phyloP scores from a whole-genome alignment of 2,888 invertebrate species.

The Hoplodrina ambigua region DNA sequence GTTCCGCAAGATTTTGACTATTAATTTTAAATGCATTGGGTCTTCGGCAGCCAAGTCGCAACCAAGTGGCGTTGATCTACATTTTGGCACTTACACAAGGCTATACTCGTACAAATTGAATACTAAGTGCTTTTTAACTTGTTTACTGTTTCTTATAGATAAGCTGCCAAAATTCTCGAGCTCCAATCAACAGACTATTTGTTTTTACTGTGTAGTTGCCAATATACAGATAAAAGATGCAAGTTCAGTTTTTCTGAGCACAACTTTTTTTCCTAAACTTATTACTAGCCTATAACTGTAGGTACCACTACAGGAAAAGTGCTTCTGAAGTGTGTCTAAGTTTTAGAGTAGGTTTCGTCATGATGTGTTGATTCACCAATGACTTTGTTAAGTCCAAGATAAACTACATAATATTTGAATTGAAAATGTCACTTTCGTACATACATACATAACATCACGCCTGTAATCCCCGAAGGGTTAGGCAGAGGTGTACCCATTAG shows the following conservation, averaged over 20 bases:
- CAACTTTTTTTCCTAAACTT: not conserved
- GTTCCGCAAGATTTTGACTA: not conserved
- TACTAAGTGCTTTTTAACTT: conserved; percentile 37
- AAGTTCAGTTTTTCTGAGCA: not conserved
- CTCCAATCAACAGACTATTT: not conserved
- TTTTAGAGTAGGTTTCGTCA: too few relatives aligned
- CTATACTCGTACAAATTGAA: conserved; percentile 15
- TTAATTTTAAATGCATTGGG: not conserved
- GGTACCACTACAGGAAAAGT: too few relatives aligned
- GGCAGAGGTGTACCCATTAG: too few relatives aligned
- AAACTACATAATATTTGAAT: too few relatives aligned
- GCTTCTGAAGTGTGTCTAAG: too few relatives aligned
- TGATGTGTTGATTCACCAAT: too few relatives aligned
- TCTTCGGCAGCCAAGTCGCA: conserved; percentile 1
- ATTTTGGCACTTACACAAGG: conserved; percentile 43
- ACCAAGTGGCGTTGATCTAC: conserved; percentile 11
- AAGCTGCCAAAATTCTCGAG: conserved; percentile 27
- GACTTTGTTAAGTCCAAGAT: too few relatives aligned
- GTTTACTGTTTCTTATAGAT: conserved; percentile 3
- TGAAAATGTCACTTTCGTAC: too few relatives aligned
- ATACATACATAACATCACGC: too few relatives aligned
- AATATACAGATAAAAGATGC: conserved; percentile 18
- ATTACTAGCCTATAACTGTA: too few relatives aligned
- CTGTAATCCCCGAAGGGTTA: too few relatives aligned
- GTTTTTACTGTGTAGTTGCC: conserved; percentile 19